Base-by-base conservation (phyloP, 2,113 vertebrate genomes). In the Danionella cerebrum region DNA sequence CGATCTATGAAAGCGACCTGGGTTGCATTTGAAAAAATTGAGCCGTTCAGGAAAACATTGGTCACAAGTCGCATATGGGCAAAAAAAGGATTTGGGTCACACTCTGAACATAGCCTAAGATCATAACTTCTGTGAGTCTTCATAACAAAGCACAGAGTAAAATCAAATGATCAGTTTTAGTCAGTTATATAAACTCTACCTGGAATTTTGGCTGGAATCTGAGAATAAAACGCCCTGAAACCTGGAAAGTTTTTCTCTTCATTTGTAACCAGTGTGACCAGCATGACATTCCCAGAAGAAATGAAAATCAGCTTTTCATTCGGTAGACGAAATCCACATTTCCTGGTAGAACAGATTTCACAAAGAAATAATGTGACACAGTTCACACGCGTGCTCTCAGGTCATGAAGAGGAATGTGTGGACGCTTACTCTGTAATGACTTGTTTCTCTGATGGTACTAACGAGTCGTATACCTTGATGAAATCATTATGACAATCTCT, bases 281-380 rank as follows among this genome's bases (percentile, higher is more conserved):
- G 80, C 88, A 97, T 87, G 68, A 98, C 91, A 0, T 94, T 97
- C 78, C 91, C 88, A 33, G 95, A 97, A 24, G 95, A 97, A 62
- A 94, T 59, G 82, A 94, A 94, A 76, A 89, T 90, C 74, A 95
- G 74, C 3, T 91, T 91, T 71, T 89, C 86, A 1, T 84, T 90
- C 5, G 91, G 86, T 3, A 80, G 73, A 1, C 86, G 91, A 63
- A 74, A 81, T 14, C 94, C 94, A 70, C 94, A 98, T 67, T 92
- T 85, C 79, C 96, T 98, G 79, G 1, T 19, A 21, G 22, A 31
- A 65, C 29, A 35, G 36, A 50, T 44, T 22, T 13, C 13, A 2
- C 11, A 36, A 1, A 48, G 16, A 47, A 29, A 31, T 47, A 19
- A 9, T 36, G 9, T 48, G 13, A 24, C 25, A 47, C 13, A 18